Evolutionary conservation across 2,888 invertebrate species (phyloP), one percentile per base, ranked within the genome.

Genomic region (Spisula subtruncata): DNA sequence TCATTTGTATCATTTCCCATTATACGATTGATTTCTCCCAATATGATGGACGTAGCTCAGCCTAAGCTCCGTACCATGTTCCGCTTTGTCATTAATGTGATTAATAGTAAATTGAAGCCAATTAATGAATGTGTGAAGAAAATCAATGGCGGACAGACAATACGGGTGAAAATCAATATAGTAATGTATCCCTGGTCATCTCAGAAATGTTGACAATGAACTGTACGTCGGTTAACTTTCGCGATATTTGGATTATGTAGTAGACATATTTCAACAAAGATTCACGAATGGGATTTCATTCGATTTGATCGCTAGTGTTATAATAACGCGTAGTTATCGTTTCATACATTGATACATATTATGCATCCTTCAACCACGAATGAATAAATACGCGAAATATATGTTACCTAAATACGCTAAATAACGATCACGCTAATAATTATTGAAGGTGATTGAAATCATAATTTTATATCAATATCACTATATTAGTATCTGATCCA

Each of bases 101-200:
- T 75, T 75, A 75, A 75, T 75, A 75, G 35, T 75, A 14, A 32
- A 75, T 75, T 75, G 75, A 32, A 35, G 29, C 25, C 35, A 35
- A 75, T 75, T 75, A 75, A 75, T 75, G 75, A 75, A 75, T 35
- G 75, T 18, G 75, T 75, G 35, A 75, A 75, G 35, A 75, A 75
- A 75, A 75, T 75, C 75, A 35, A 75, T 75, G 75, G 20, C 25
- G 32, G 16, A 6, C 75, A 75, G 75, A 75, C 75, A 75, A 75
- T 75, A 32, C n/a, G 6, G 35, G 41, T 2, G 41, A 2, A 18
- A n/a, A n/a, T 12, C 14, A 75, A 35, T 75, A 75, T 75, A 75
- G 32, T 35, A 35, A 75, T 35, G 35, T 12, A 75, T 75, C 75
- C 14, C 35, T 32, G 75, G 75, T 75, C 75, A 75, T 75, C 75